Percentiles rank a stretch among this genome's conserved stretches.
These are phyloP conservation scores for Caenorhabditis imperialis DNA, from an alignment of 2,888 invertebrate genomes.

Conservation along the genomic window DNA sequence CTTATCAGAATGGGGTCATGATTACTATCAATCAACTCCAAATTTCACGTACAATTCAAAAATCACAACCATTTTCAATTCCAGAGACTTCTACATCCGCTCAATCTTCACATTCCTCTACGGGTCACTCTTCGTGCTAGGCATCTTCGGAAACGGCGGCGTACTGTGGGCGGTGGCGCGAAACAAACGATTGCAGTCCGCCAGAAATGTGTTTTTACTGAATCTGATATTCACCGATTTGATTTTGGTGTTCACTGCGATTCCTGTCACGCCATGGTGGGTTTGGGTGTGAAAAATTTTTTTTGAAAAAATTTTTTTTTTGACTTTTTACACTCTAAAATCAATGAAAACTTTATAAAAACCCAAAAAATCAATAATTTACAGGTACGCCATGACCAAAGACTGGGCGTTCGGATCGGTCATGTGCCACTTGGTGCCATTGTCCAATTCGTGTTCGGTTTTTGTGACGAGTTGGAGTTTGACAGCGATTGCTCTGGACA, in stretches of 20 bases:
- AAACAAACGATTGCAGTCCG: conserved; percentile 76
- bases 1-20: too few relatives aligned
- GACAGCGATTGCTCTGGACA: conserved; percentile 77
- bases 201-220: conserved; percentile 77
- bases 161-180: conserved; percentile 74
- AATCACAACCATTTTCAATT: conserved; percentile 23
- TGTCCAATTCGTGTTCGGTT: conserved; percentile 77
- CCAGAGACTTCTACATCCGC: conserved; percentile 70
- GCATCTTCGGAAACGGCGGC: conserved; percentile 75
- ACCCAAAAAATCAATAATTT: conserved; percentile 6
- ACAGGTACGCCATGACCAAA: conserved; percentile 73
- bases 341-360: too few relatives aligned
- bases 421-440: conserved; percentile 76
- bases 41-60: too few relatives aligned
- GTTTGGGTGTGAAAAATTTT: conserved; percentile 10
- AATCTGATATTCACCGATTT: conserved; percentile 77
- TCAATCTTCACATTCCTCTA: conserved; percentile 72
- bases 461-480: conserved; percentile 77
- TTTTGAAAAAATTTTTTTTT: neutral
- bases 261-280: conserved; percentile 76
- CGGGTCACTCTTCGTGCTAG: conserved; percentile 71
- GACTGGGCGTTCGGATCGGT: conserved; percentile 77
- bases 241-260: conserved; percentile 75
- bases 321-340: too few relatives aligned
- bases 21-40: too few relatives aligned